phyloP scores from a whole-genome alignment of 1,140 invertebrate species.

The Eriocheir sinensis region DNA sequence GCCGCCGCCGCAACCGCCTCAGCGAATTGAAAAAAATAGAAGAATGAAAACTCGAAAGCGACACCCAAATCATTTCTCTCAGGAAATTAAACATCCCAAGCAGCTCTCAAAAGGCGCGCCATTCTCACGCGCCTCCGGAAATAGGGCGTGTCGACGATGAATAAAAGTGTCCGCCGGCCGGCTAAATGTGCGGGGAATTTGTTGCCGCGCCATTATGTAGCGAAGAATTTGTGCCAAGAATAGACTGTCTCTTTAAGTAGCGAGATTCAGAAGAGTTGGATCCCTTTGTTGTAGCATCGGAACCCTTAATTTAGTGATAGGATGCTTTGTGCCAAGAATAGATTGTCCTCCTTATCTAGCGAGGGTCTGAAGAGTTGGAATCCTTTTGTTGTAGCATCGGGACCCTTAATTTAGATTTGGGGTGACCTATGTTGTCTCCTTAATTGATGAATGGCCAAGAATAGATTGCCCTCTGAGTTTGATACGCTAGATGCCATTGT shows the following conservation, averaged over 20 bases:
- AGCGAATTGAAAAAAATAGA: neutral
- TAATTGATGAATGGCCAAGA: too few species aligned
- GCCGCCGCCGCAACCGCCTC: too few species aligned
- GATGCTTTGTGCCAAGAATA: too few species aligned
- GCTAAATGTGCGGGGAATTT: neutral
- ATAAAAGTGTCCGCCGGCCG: neutral
- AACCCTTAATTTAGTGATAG: too few species aligned
- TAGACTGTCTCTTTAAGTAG: too few species aligned
- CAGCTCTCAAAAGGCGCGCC: constrained; percentile 7
- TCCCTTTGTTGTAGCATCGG: neutral
- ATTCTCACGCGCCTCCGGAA: neutral
- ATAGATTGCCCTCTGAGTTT: too few species aligned
- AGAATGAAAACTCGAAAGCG: constrained; percentile 24
- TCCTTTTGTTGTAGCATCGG: neutral
- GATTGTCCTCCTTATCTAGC: too few species aligned
- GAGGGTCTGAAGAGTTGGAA: too few species aligned
- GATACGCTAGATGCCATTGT: too few species aligned
- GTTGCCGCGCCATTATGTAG: neutral
- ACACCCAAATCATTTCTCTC: constrained; percentile 16
- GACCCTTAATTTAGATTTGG: neutral
- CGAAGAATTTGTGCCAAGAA: too few species aligned
- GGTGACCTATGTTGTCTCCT: too few species aligned
- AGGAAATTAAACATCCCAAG: constrained; percentile 25
- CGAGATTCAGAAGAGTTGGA: too few species aligned
- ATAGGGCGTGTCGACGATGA: neutral